Percentiles rank a stretch among this genome's conserved stretches.
Evolutionary conservation across 2,113 vertebrate species (phyloP).

Genomic region (Garra rufa): DNA sequence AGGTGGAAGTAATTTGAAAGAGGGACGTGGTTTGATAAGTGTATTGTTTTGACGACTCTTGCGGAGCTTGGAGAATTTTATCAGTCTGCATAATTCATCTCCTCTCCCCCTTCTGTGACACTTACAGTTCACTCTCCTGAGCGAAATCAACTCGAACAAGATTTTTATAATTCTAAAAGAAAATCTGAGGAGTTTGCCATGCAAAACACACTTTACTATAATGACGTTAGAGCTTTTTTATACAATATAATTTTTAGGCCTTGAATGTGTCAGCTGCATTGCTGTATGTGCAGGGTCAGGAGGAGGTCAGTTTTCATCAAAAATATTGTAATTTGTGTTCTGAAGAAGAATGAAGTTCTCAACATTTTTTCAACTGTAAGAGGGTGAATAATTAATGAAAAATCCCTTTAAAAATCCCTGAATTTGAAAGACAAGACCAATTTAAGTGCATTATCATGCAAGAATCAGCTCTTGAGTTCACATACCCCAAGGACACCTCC

Average conservation of each 20-base stretch:
- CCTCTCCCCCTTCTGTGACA: not conserved
- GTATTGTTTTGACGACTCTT: conserved; percentile 8
- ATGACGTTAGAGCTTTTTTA: too few relatives aligned
- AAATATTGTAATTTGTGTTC: too few relatives aligned
- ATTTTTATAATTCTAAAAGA: not conserved
- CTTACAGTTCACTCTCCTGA: not conserved
- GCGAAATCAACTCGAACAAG: not conserved
- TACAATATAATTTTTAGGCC: too few relatives aligned
- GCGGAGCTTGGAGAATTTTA: not conserved
- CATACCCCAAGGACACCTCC: not conserved
- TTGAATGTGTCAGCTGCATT: too few relatives aligned
- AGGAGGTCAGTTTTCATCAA: too few relatives aligned
- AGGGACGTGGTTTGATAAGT: not conserved
- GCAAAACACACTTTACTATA: not conserved
- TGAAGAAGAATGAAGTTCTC: too few relatives aligned
- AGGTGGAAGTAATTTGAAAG: not conserved
- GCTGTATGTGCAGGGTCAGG: too few relatives aligned
- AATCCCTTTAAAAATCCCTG: not conserved
- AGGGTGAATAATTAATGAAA: too few relatives aligned
- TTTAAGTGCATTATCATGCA: not conserved
- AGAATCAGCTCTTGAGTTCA: not conserved
- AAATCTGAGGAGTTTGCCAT: not conserved
- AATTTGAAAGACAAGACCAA: not conserved
- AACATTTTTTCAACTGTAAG: too few relatives aligned
- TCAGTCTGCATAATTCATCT: conserved; percentile 8